Evolutionary conservation across 2,797 vertebrate species (phyloP), one percentile per base, ranked within the genome.

Genomic region (Leptoclinus maculatus): DNA sequence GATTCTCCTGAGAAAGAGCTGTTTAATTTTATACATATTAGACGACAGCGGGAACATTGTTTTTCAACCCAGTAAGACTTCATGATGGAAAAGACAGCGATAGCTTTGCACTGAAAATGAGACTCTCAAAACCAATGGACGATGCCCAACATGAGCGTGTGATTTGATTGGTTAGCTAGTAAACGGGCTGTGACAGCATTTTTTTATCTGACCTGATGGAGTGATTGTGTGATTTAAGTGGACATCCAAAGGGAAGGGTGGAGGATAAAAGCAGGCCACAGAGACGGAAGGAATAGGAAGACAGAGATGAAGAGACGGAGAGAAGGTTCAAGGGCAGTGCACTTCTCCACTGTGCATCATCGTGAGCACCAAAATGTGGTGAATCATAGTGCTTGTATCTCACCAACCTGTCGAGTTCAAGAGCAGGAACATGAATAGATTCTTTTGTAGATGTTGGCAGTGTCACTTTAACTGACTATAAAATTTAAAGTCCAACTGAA

Each of bases 11-110:
- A 32, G 27, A 82, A 70, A 74, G 41, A 73, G 60, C 45, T 71
- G 73, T 80, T 64, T 36, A 25, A 23, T 70, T 85, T 86, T 80
- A 77, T 45, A 83, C 34, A 76, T 71, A 79, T 81, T 79, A 84
- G 53, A 14, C 56, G 47, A 80, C 41, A 58, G 45, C 2, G 10
- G n/a, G 67, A 49, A 66, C 3, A 2, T 34, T 76, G 14, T 59
- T 71, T 38, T 65, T 23, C 4, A 41, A 51, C 21, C 6, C 19
- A 14, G 7, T 60, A 32, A 68, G 25, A 68, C 43, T 49, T 74
- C 34, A 41, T 66, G 36, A 49, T 57, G 17, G 12, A 76, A 76
- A 47, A 71, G 39, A 76, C 7, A 65, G 2, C 57, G 4, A 41
- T 43, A 4, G 19, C 41, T 38, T 41, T 74, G 27, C 1, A 21